Evolutionary conservation across 2,113 vertebrate species (phyloP).

Genomic region (Megaceryle maxima): DNA sequence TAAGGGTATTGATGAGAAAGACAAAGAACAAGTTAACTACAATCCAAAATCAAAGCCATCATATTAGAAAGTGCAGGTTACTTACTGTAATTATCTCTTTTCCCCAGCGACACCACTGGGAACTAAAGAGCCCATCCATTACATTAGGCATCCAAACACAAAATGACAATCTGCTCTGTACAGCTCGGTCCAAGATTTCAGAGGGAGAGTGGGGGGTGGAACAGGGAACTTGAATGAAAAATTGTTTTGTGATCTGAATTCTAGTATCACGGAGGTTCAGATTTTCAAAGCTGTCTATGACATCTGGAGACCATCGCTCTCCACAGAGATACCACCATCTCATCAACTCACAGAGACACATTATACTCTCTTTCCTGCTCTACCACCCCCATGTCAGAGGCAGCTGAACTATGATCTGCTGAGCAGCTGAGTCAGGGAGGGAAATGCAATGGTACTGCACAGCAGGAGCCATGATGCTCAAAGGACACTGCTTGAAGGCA

Average conservation of each 20-base stretch:
- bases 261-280: not conserved
- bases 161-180: not conserved
- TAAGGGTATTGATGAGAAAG: not conserved
- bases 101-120: not conserved
- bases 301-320: constrained; percentile 21
- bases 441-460: not conserved
- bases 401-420: not conserved
- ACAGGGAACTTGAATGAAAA: not conserved
- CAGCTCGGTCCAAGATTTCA: not conserved
- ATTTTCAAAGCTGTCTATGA: constrained; percentile 30
- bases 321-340: not conserved
- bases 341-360: not conserved
- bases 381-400: not conserved
- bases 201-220: not conserved
- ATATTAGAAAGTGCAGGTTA: not conserved
- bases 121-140: not conserved
- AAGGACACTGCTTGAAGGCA: not conserved
- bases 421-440: constrained; percentile 33
- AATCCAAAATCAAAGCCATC: not conserved
- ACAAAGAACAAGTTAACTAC: not conserved
- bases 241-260: not conserved
- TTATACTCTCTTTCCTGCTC: not conserved
- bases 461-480: not conserved
- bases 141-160: not conserved
- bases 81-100: not conserved